Percentiles rank a stretch among this genome's conserved stretches.
Evolutionary conservation across 2,113 vertebrate species (phyloP).

Genomic region (Montifringilla adamsi): DNA sequence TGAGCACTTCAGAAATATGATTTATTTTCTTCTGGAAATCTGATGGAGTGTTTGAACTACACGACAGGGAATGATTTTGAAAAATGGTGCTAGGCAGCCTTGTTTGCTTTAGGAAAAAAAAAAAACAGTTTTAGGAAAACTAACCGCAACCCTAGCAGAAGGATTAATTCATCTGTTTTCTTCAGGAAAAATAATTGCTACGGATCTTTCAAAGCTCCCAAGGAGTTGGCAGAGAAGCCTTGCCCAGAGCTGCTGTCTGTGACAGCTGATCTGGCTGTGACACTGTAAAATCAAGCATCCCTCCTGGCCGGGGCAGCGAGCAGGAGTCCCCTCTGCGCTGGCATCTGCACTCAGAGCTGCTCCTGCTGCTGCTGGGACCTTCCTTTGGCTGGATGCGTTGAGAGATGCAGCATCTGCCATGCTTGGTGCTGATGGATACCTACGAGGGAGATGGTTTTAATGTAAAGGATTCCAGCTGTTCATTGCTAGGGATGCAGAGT

Average conservation of each 20-base stretch:
- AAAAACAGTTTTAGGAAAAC: not conserved
- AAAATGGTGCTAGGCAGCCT: not conserved
- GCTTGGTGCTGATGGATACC: not conserved
- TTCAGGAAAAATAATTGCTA: not conserved
- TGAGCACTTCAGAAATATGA: not conserved
- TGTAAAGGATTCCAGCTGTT: not conserved
- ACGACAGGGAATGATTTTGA: not conserved
- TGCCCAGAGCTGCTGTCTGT: not conserved
- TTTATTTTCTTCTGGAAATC: not conserved
- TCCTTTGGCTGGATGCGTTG: not conserved
- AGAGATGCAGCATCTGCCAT: not conserved
- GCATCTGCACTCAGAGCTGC: not conserved
- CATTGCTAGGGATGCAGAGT: not conserved
- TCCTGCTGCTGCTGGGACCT: not conserved
- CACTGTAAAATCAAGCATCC: slow-evolving; percentile 10
- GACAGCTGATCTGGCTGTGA: not conserved
- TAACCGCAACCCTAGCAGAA: not conserved
- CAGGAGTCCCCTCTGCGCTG: not conserved
- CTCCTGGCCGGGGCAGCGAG: not conserved
- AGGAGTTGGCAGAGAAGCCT: not conserved
- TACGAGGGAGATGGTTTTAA: not conserved
- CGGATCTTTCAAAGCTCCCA: not conserved
- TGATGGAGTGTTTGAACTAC: not conserved
- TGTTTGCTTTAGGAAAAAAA: not conserved
- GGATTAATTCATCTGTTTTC: slow-evolving; percentile 15